Evolutionary conservation across 2,113 vertebrate genomes (phyloP).

Genomic region (Brachypodius melanocephalos): DNA sequence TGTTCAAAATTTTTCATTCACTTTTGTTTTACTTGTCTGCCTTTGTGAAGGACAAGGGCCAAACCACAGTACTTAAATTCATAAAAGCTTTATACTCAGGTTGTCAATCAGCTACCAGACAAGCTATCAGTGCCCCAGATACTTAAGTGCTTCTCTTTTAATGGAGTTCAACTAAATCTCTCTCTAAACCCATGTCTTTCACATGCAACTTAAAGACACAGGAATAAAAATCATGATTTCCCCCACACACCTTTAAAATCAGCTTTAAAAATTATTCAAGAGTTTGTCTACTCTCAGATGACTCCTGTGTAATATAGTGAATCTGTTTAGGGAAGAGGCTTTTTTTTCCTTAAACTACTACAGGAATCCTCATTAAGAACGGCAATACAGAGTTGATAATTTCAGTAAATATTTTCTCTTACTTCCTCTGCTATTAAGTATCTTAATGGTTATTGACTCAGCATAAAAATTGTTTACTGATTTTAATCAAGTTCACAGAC

Average conservation of each 20-base stretch:
- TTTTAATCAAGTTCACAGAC: not conserved
- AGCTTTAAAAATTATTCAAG: not conserved
- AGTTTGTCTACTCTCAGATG: not conserved
- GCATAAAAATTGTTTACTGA: not conserved
- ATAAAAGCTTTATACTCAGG: not conserved
- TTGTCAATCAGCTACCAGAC: not conserved
- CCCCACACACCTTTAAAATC: rapidly evolving
- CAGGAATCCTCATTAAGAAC: not conserved
- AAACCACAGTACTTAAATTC: not conserved
- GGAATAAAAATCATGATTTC: not conserved
- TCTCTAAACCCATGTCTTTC: not conserved
- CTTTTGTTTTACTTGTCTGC: not conserved
- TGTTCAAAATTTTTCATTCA: not conserved
- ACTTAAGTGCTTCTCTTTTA: not conserved
- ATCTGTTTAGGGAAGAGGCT: not conserved
- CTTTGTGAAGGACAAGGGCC: not conserved
- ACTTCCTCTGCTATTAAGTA: not conserved
- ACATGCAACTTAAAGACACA: not conserved
- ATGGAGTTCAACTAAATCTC: not conserved
- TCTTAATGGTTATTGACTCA: not conserved
- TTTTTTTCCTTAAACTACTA: not conserved
- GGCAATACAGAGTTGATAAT: not conserved
- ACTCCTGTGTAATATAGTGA: not conserved
- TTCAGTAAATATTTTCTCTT: not conserved
- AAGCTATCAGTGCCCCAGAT: not conserved